Evolutionary conservation across 1,140 invertebrate genomes (phyloP), one percentile per base, ranked within the genome.

Genomic region (Pogonomyrmex californicus): DNA sequence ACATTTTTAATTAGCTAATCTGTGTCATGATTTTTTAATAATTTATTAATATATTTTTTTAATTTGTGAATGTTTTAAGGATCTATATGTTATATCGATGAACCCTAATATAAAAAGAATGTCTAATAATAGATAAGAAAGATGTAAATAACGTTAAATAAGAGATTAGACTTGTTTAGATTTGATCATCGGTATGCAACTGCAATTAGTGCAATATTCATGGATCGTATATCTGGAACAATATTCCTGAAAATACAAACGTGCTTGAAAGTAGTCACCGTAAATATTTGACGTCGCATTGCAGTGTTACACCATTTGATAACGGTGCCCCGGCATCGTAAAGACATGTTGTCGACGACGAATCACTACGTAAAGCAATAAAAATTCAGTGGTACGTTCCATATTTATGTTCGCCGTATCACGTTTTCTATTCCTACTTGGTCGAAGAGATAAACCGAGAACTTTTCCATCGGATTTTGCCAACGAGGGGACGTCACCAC

Each of bases 351-450:
- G 41, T 47, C 30, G 79, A 23, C 38, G 12, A 60, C 79, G 36
- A 44, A 75, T 83, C 58, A 54, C 75, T 66, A 83, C 54, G 44
- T 82, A 60, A 33, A n/a, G 54, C n/a, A 73, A 75, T 83, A 75
- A 73, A 83, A 38, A 83, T 73, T 73, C 41, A 73, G 14, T 4
- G 54, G 54, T 41, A 73, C n/a, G 77, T 54, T 68, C 17, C 30
- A 14, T 60, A 60, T 60, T 49, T 60, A 83, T 41, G 14, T 7
- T 71, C 2, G 41, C 30, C n/a, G 4, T 70, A 81, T 81, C 36
- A 14, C 38, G 36, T n/a, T 62, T 49, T 44, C 41, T 30, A 23
- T 10, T 47, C 17, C 4, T 5, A 10, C 9, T 54, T 44, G 38
- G 44, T 60, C 68, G 38, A 12, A 62, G 3, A 73, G 77, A 66